Percentiles rank a stretch among this genome's conserved stretches.
phyloP scores from a whole-genome alignment of 2,888 invertebrate species.

The Elmis aenea region DNA sequence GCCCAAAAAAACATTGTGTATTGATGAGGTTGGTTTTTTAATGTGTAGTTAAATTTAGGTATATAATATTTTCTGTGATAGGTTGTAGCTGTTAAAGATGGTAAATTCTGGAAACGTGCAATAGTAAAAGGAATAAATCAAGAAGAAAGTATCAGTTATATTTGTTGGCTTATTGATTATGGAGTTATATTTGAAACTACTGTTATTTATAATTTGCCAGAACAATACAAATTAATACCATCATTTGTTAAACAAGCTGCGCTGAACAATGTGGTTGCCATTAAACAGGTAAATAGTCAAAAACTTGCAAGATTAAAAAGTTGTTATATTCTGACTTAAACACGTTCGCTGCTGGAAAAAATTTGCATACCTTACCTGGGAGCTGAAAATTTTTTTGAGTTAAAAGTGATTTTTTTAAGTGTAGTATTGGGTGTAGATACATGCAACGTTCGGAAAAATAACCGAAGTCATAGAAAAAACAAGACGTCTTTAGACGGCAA shows the following conservation, averaged over 20 bases:
- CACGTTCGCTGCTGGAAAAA: not conserved
- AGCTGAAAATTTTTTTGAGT: no score
- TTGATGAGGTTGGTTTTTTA: no score
- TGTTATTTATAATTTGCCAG: slow-evolving; percentile 27
- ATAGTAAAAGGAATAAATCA: slow-evolving; percentile 1
- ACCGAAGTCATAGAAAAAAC: no score
- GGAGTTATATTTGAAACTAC: slow-evolving; percentile 24
- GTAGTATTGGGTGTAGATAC: no score
- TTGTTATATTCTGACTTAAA: slow-evolving; percentile 1
- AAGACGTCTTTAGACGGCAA: no score
- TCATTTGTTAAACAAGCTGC: slow-evolving; percentile 28
- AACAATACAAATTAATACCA: slow-evolving; percentile 17
- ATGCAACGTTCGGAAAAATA: no score
- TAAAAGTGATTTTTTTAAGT: no score
- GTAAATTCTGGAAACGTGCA: slow-evolving; percentile 7
- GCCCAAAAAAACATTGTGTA: no score
- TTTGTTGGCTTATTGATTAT: slow-evolving; percentile 34
- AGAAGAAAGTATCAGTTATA: slow-evolving; percentile 13
- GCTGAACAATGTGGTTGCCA: slow-evolving; percentile 30
- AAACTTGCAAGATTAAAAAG: not conserved
- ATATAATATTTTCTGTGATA: no score
- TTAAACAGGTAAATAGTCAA: slow-evolving; percentile 26
- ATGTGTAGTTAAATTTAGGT: no score
- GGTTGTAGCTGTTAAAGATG: slow-evolving; percentile 4
- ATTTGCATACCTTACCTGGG: no score